Evolutionary conservation across 2,888 invertebrate species (phyloP), one percentile per base, ranked within the genome.

Genomic region (Rotaria macrura): DNA sequence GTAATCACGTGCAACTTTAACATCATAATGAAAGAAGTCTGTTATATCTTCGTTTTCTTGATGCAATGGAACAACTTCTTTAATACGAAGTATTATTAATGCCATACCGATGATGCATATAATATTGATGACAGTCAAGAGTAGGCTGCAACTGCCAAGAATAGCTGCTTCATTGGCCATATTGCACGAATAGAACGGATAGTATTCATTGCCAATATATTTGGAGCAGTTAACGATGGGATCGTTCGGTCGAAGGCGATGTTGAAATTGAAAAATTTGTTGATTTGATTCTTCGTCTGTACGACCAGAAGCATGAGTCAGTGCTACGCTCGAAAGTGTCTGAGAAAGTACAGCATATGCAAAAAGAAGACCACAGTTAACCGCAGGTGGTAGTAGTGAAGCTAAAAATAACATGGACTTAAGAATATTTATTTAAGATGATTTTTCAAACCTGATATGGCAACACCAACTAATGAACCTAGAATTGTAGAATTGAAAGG

Each of bases 91-190:
- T 20, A 72, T 72, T 38, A 72, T 72, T 23, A 72, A 25, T 2
- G 94, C 95, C 85, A 94, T 94, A 88, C 94, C 93, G 89, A 95
- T 94, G 89, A 95, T 95, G 91, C 95, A 94, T 89, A 94, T 93
- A 87, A 95, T 95, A 90, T 95, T 95, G 55, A 95, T 93, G 84
- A 95, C 92, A 4, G 95, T 95, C 85, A 95, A 91, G 87, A 94
- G 93, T 86, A 94, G 94, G 89, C 95, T 95, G 85, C 95, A 93
- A 86, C 94, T 93, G 43, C 95, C 95, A 89, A 95, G 94, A 87
- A 94, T 92, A 85, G 94, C 93, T 89, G 94, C 94, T 90, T 95
- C 95, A 55, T 93, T 93, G 5, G 94, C 94, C 88, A 95, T 92
- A 89, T 94, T 94, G 88, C 94, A 93, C 84, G 94, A 93, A 89